These are phyloP conservation scores for human (Homo sapiens) DNA, from an alignment of 2,113 vertebrate species.

Conservation along the genomic window DNA sequence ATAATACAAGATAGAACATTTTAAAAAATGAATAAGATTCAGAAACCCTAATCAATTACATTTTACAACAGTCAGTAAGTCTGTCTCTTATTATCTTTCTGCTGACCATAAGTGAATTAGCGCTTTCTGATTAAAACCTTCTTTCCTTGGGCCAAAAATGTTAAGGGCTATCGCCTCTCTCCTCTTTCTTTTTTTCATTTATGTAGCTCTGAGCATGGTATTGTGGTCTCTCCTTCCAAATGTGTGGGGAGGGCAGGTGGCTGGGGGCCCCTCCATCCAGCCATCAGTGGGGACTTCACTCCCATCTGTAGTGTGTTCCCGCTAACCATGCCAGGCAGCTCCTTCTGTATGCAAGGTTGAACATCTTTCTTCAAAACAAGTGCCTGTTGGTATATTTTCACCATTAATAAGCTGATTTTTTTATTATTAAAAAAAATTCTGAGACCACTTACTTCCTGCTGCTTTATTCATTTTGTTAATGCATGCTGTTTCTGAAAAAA, in stretches of 20 bases:
- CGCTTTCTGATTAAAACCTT: not conserved
- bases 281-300: rapidly evolving
- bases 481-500: not conserved
- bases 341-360: not conserved
- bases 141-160: not conserved
- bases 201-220: not conserved
- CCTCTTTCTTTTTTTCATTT: not conserved
- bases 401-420: not conserved
- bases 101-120: not conserved
- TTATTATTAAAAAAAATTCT: not conserved
- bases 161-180: not conserved
- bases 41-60: not conserved
- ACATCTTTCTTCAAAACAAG: not conserved
- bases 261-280: not conserved
- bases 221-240: not conserved
- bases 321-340: rapidly evolving
- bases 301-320: not conserved
- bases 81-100: conserved; percentile 20
- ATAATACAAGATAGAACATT: not conserved
- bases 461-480: not conserved
- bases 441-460: not conserved
- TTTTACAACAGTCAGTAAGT: not conserved
- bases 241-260: rapidly evolving
- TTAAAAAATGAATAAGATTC: conserved; percentile 34
- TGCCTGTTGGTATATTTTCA: not conserved